Evolutionary conservation across 2,888 invertebrate genomes (phyloP).

Genomic region (Morpho achilles): DNA sequence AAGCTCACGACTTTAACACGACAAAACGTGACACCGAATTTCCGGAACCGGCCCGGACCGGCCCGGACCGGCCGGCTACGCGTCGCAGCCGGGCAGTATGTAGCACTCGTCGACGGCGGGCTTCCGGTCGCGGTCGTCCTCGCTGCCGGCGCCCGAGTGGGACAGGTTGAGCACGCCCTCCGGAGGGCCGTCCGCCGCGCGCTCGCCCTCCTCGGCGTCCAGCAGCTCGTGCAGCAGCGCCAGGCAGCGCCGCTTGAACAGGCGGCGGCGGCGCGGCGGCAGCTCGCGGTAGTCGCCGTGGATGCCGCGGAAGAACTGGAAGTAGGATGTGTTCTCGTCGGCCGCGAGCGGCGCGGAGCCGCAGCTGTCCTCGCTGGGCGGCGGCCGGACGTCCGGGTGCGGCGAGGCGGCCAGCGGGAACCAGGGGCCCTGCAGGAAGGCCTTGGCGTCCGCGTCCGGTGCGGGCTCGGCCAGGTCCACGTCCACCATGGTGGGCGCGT

Average conservation of each 20-base stretch:
- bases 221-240: conserved; percentile 53
- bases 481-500: conserved; percentile 40
- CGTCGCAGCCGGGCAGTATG: conserved; percentile 10
- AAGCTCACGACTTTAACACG: too few species aligned
- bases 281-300: conserved; percentile 59
- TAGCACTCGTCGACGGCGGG: conserved; percentile 12
- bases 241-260: conserved; percentile 59
- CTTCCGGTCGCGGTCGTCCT: conserved; percentile 22
- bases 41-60: background rate
- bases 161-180: conserved; percentile 24
- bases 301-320: conserved; percentile 67
- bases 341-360: conserved; percentile 46
- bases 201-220: conserved; percentile 48
- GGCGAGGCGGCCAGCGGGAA: conserved; percentile 26
- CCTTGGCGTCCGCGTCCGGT: conserved; percentile 37
- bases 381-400: conserved; percentile 18
- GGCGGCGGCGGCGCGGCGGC: conserved; percentile 44
- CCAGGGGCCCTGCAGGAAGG: conserved; percentile 39
- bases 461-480: conserved; percentile 30
- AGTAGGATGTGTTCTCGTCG: conserved; percentile 61
- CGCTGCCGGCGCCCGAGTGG: conserved; percentile 15
- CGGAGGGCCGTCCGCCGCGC: conserved; percentile 15
- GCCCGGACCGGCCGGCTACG: background rate
- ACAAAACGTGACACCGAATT: too few species aligned
- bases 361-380: conserved; percentile 40